These are phyloP conservation scores for Tanytarsus gracilentus DNA, from an alignment of 2,888 invertebrate genomes.

Conservation along the genomic window DNA sequence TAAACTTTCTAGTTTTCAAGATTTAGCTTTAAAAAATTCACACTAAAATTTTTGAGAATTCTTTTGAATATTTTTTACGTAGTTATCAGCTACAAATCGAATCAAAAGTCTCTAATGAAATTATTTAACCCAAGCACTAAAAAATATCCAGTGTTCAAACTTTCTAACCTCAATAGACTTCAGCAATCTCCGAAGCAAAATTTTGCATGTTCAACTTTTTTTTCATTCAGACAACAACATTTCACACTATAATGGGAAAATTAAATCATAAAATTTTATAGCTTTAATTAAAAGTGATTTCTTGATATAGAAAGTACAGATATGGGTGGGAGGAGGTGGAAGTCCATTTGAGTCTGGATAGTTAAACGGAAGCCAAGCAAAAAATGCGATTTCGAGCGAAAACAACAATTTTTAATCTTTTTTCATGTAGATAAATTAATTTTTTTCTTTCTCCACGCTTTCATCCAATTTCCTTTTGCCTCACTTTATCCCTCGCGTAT, in stretches of 20 bases:
- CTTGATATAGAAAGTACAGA: slow-evolving; percentile 1
- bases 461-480: slow-evolving; percentile 2
- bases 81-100: no score
- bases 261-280: slow-evolving; percentile 27
- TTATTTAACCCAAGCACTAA: no score
- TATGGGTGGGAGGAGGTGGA: neutral
- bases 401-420: slow-evolving; percentile 24
- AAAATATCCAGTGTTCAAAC: no score
- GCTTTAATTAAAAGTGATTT: slow-evolving; percentile 26
- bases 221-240: neutral
- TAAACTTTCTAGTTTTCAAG: no score
- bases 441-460: slow-evolving; percentile 9
- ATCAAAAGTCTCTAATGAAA: no score
- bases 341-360: neutral
- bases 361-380: neutral
- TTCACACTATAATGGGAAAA: slow-evolving; percentile 22
- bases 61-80: no score
- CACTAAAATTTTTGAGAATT: no score
- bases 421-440: slow-evolving; percentile 19
- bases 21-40: no score
- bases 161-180: neutral
- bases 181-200: no score
- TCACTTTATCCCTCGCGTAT: neutral
- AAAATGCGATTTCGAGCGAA: neutral
- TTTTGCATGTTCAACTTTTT: slow-evolving; percentile 16